Base-by-base conservation (phyloP, 2,797 vertebrate species). In the Melanogrammus aeglefinus region DNA sequence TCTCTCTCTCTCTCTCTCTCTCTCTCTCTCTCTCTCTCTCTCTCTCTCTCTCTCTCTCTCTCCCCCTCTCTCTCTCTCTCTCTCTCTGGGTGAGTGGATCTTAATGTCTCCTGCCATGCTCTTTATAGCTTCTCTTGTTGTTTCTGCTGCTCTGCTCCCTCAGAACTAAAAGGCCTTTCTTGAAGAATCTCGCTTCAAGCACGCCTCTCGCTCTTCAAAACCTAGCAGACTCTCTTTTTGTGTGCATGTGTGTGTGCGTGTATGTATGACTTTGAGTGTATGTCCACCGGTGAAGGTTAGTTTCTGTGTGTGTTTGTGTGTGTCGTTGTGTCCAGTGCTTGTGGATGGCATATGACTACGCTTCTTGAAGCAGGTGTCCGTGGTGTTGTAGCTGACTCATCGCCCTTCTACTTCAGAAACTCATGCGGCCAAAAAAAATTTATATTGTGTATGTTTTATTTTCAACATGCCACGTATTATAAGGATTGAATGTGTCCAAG, bases 281-380 rank as follows among this genome's bases (percentile, higher is more conserved):
- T 75, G 24, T 57, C 41, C 33, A 36, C 21, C 44, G n/a, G 44
- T 35, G 44, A 21, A 12, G 3, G 41, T 69, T 39, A 33, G 4
- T 78, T 57, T 57, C 38, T 75, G 38, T 80, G 38, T 81, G 78
- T 75, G 75, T n/a, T 75, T 73, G 75, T 73, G 70, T 31, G 81
- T 76, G 38, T 74, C 63, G n/a, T n/a, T n/a, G n/a, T n/a, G n/a
- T n/a, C n/a, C n/a, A 7, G 39, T n/a, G 69, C 38, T 73, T 72
- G 77, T 47, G 77, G 72, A 66, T 75, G 66, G n/a, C n/a, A n/a
- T 66, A 33, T 73, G 74, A 21, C 41, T 35, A 27, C 27, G 72
- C 75, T 63, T 14, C 38, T 74, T 36, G 27, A 2, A 44, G 41
- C 29, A 18, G 10, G 29, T 39, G 72, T 73, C 77, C 72, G 78